These are phyloP conservation scores for Drosophila chauvacae DNA, from an alignment of 1,140 invertebrate genomes.

Conservation along the genomic window DNA sequence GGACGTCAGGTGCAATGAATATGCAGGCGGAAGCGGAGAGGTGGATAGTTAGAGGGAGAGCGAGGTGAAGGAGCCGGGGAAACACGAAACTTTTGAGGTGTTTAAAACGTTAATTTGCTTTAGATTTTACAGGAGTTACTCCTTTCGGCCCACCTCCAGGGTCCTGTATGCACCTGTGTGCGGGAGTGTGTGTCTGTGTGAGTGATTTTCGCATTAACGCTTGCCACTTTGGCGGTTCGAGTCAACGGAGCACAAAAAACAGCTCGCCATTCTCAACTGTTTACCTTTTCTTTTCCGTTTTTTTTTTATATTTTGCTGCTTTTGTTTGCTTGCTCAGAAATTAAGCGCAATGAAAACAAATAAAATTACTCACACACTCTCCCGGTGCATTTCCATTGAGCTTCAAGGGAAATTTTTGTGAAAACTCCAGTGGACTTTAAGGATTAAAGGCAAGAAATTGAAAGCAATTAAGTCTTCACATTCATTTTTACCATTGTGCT, in stretches of 20 bases:
- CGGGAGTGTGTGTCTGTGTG: slow-evolving; percentile 7
- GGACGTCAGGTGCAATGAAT: slow-evolving; percentile 51
- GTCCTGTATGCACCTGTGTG: too few species aligned
- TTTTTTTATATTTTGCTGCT: neutral
- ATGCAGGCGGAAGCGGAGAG: neutral
- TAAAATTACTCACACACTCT: slow-evolving; percentile 21
- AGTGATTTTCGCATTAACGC: slow-evolving; percentile 65
- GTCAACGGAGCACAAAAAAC: slow-evolving; percentile 36
- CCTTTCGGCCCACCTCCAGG: neutral
- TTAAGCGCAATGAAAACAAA: slow-evolving; percentile 24
- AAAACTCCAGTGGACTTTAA: neutral
- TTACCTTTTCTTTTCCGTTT: neutral
- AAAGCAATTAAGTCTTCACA: neutral
- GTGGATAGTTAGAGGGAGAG: neutral
- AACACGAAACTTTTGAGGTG: slow-evolving; percentile 43
- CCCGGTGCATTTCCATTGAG: neutral
- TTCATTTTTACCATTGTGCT: too few species aligned
- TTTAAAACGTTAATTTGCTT: slow-evolving; percentile 66
- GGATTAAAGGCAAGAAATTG: neutral
- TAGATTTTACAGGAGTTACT: slow-evolving; percentile 41
- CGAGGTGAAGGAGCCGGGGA: slow-evolving; percentile 6
- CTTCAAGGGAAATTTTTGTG: neutral
- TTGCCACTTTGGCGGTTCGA: slow-evolving; percentile 52
- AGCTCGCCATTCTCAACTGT: slow-evolving; percentile 13
- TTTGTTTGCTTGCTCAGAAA: slow-evolving; percentile 26